Evolutionary conservation across 2,888 invertebrate species (phyloP), one percentile per base, ranked within the genome.

Genomic region (Phania funesta): DNA sequence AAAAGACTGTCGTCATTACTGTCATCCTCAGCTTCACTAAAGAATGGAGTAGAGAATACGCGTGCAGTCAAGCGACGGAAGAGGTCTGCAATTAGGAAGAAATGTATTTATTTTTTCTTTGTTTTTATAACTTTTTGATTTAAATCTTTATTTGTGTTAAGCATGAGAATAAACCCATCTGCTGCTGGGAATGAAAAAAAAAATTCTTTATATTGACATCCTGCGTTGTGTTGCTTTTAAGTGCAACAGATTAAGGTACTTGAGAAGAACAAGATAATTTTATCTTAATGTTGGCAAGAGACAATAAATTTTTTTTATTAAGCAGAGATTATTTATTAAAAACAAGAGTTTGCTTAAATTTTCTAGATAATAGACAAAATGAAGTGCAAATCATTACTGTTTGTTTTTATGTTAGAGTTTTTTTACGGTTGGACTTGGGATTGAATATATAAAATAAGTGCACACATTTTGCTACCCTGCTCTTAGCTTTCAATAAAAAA

Each of bases 51-150:
- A 62, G 87, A 87, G 87, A 87, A 90, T 54, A 88, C 84, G 70
- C 88, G 89, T 8, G 87, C 79, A 68, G 88, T 88, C 24, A 91
- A 87, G 67, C 89, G 90, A 73, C 88, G 88, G 87, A 90, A 88
- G 50, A 90, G 86, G 84, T 90, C 90, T 90, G 83, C 81, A 84
- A 83, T 79, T 84, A 70, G 81, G 83, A 86, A 85, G 77, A 56
- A 67, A 87, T 86, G 85, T 46, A 0, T 60, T 24, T 70, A 3
- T 48, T 20, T 70, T 32, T 24, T 26, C 29, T 29, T 29, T 29
- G 16, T 50, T 44, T 54, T 20, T 44, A 41, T 54, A 24, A 35
- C 4, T 29, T 20, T 44, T 44, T 41, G 24, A 58, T 56, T 41
- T 50, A 24, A 32, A 20, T 54, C 4, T 16, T 56, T 58, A 9